Percentiles rank a stretch among this genome's conserved stretches.
phyloP scores from a whole-genome alignment of 2,113 vertebrate species.

The Aspidoscelis tigris region DNA sequence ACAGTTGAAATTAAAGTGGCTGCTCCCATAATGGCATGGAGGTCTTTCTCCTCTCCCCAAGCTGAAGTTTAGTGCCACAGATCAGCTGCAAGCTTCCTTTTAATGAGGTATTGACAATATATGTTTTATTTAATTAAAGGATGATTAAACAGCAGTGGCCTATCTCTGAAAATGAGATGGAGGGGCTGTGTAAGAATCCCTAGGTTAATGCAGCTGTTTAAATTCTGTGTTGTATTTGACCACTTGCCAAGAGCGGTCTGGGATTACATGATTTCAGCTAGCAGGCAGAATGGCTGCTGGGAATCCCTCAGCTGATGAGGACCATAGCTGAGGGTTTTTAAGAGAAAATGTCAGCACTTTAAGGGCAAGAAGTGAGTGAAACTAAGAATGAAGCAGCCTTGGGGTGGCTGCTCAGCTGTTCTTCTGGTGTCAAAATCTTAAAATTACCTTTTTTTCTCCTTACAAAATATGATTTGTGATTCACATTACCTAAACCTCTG shows the following conservation, averaged over 20 bases:
- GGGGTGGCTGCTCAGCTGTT: constrained; percentile 52
- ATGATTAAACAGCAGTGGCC: constrained; percentile 71
- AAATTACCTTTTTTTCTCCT: constrained; percentile 35
- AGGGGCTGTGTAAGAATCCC: constrained; percentile 74
- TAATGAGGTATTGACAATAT: constrained; percentile 67
- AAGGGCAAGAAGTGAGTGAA: constrained; percentile 42
- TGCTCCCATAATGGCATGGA: constrained; percentile 33
- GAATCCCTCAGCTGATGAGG: constrained; percentile 74
- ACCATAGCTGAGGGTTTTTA: constrained; percentile 51
- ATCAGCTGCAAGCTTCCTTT: constrained; percentile 50
- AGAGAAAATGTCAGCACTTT: constrained; percentile 8
- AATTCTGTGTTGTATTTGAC: constrained; percentile 78
- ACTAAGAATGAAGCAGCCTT: constrained; percentile 49
- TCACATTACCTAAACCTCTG: constrained; percentile 43
- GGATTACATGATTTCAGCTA: constrained; percentile 75
- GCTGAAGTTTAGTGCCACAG: constrained; percentile 30
- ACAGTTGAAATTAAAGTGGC: constrained; percentile 42
- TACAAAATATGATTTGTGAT: constrained; percentile 57
- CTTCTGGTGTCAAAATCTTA: constrained; percentile 42
- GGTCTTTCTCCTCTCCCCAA: constrained; percentile 4
- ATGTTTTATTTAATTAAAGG: constrained; percentile 69
- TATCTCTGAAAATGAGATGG: constrained; percentile 78
- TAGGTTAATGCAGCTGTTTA: constrained; percentile 82
- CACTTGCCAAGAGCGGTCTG: constrained; percentile 72
- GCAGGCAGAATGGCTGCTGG: constrained; percentile 56